A percentile compares a stretch with the other conserved stretches of the same genome.
These are phyloP conservation scores for Alloplasta piceator DNA, from an alignment of 2,888 invertebrate genomes.

Conservation along the genomic window DNA sequence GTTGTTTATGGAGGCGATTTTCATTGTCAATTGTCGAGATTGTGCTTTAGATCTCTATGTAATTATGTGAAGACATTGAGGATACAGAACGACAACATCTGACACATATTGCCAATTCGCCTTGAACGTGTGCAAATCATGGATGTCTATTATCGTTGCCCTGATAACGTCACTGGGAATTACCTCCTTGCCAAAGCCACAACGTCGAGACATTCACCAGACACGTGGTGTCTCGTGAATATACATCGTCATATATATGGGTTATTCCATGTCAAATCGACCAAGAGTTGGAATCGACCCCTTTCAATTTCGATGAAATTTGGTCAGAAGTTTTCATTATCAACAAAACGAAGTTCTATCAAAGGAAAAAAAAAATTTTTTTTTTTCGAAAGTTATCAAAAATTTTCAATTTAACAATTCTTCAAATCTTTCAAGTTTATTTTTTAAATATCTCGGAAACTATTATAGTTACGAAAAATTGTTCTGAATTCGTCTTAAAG, in stretches of 20 bases:
- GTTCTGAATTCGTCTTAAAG: too few relatives aligned
- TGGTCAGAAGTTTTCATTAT: too few relatives aligned
- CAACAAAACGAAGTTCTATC: too few relatives aligned
- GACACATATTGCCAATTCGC: conserved; percentile 40
- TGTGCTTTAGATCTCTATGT: not conserved
- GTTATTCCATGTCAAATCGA: too few relatives aligned
- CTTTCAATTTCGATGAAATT: too few relatives aligned
- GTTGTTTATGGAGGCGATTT: not conserved
- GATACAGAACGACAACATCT: conserved; percentile 32
- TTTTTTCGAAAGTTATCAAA: too few relatives aligned
- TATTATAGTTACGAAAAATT: too few relatives aligned
- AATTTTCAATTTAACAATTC: too few relatives aligned
- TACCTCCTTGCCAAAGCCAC: conserved; percentile 30
- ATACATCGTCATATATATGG: not conserved
- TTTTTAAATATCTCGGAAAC: too few relatives aligned
- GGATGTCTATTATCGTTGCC: conserved; percentile 53
- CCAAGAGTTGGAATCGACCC: too few relatives aligned
- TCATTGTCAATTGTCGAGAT: conserved; percentile 11
- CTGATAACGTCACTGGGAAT: conserved; percentile 51
- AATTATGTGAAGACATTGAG: not conserved
- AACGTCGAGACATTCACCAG: conserved; percentile 34
- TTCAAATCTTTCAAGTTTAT: too few relatives aligned
- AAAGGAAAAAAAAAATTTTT: too few relatives aligned
- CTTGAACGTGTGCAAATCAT: conserved; percentile 24
- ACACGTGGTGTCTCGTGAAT: conserved; percentile 10